Percentiles rank a stretch among this genome's conserved stretches.
These are phyloP conservation scores for Cyanocitta stelleri DNA, from an alignment of 2,113 vertebrate species.

Conservation along the genomic window DNA sequence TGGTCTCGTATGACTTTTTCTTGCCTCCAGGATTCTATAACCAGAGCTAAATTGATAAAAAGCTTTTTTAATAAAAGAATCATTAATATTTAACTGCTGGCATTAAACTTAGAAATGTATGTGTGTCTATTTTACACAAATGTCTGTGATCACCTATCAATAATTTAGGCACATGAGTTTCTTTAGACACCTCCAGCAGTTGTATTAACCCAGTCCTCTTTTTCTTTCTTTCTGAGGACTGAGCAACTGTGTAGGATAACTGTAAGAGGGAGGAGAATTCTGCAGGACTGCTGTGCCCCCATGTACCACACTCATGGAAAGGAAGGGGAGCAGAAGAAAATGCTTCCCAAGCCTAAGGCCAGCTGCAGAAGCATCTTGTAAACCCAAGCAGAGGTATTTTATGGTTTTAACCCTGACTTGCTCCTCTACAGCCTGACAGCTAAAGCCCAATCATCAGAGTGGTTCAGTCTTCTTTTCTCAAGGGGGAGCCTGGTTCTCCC, in stretches of 20 bases:
- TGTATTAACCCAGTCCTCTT: background rate
- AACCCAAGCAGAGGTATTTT: background rate
- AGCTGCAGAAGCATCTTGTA: background rate
- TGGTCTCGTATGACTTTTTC: background rate
- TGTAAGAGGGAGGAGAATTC: background rate
- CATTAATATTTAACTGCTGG: background rate
- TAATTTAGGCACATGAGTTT: background rate
- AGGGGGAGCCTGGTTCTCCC: background rate
- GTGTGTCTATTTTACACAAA: background rate
- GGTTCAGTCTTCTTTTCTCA: background rate
- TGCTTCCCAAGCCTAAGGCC: background rate
- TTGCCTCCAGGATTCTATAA: background rate
- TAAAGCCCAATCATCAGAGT: background rate
- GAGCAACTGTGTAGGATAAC: background rate
- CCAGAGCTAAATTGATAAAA: background rate
- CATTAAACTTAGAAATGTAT: background rate
- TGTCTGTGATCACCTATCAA: background rate
- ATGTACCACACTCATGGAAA: accelerated
- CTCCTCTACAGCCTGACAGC: background rate
- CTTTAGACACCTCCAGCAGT: background rate
- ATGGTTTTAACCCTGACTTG: background rate
- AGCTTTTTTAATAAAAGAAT: background rate
- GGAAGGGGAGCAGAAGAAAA: background rate
- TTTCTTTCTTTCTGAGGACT: background rate
- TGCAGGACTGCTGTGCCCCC: accelerated